These are phyloP conservation scores for Prunella fulvescens DNA, from an alignment of 2,113 vertebrate species.

Conservation along the genomic window DNA sequence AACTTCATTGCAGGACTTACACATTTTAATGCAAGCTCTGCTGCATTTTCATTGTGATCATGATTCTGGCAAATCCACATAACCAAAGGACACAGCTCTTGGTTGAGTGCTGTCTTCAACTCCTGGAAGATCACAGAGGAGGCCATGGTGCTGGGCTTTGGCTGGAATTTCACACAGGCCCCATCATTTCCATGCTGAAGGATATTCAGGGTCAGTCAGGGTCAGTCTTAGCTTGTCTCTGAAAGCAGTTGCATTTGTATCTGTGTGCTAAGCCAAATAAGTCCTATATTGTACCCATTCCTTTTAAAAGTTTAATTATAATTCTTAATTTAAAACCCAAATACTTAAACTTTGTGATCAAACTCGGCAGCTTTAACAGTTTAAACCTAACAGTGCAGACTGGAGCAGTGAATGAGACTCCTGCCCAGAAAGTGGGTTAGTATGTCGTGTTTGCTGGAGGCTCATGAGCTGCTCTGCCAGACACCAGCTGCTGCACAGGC, in stretches of 20 bases:
- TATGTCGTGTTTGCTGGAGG: background rate
- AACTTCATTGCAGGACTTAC: background rate
- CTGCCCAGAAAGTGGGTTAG: background rate
- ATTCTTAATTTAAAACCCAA: background rate
- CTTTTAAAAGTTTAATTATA: background rate
- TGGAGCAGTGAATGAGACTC: background rate
- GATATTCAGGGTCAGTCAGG: background rate
- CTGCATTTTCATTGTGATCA: background rate
- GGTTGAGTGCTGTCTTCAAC: rapidly evolving
- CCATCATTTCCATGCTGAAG: background rate
- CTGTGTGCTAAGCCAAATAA: background rate
- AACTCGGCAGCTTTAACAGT: background rate
- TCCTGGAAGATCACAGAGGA: background rate
- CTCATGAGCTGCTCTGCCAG: background rate
- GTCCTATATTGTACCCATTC: background rate
- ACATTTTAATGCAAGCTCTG: background rate
- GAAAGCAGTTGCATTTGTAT: background rate
- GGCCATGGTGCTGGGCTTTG: background rate
- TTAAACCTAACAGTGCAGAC: background rate
- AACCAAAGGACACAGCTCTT: background rate
- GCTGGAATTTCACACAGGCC: background rate
- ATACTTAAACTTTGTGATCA: background rate
- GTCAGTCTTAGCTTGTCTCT: background rate
- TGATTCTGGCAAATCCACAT: background rate
- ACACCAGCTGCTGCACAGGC: background rate